Evolutionary conservation across 2,797 vertebrate genomes (phyloP).

Genomic region (Austrolebias charrua): DNA sequence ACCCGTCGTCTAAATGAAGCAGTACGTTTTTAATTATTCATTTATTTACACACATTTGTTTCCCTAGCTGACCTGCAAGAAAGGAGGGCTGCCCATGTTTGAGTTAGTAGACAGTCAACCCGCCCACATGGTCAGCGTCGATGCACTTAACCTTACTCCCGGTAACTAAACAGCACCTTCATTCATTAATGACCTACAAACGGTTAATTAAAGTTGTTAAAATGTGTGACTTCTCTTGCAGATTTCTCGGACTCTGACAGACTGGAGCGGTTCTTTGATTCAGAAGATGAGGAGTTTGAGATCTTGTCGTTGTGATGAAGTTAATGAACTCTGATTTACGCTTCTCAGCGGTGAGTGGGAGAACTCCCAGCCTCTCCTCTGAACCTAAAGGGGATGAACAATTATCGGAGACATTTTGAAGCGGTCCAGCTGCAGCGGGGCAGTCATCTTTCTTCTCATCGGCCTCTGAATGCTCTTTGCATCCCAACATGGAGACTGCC

Average conservation of each 20-base stretch:
- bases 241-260: constrained; percentile 94
- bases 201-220: not conserved
- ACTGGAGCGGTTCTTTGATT: constrained; percentile 96
- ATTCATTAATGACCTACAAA: not conserved
- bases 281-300: constrained; percentile 98
- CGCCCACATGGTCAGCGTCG: constrained; percentile 89
- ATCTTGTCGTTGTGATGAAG: constrained; percentile 92
- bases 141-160: constrained; percentile 92
- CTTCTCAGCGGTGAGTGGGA: constrained; percentile 38
- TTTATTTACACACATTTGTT: not conserved
- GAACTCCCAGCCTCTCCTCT: constrained; percentile 56
- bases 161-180: constrained; percentile 72
- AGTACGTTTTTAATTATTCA: not conserved
- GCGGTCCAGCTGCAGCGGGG: constrained; percentile 62
- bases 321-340: constrained; percentile 43
- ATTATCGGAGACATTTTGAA: constrained; percentile 60
- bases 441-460: constrained; percentile 64
- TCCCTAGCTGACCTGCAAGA: constrained; percentile 86
- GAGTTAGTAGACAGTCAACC: constrained; percentile 95
- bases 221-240: constrained; percentile 51
- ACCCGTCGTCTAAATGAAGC: not conserved
- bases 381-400: constrained; percentile 54
- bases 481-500: constrained; percentile 58
- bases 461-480: constrained; percentile 63
- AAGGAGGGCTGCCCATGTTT: constrained; percentile 93